Evolutionary conservation across 2,797 vertebrate genomes (phyloP), one percentile per base, ranked within the genome.

Genomic region (Esox lucius): DNA sequence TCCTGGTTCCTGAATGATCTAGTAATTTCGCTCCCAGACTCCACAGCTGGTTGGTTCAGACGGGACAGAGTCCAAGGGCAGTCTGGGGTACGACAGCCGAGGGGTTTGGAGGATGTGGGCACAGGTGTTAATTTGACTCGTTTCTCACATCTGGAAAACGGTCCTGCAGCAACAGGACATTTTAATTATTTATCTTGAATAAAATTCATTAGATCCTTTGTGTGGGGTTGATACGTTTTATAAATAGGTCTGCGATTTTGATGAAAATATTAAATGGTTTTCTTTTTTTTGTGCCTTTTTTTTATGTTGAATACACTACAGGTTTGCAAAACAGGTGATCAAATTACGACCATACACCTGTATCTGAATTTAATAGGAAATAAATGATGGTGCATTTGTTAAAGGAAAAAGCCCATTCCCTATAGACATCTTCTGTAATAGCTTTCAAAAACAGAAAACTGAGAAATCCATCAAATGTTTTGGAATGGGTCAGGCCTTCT

Each of bases 41-140:
- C 82, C 75, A 72, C 77, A 76, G 70, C 56, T 61, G 59, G 33
- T 69, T 49, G 64, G 72, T 70, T 76, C 72, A 70, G 31, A 75
- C n/a, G 26, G 64, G 42, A 13, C 42, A 13, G 42, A 46, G 12
- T 69, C 31, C 65, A 33, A 49, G 70, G 4, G 6, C 28, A 73
- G 28, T 59, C 39, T 73, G 22, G 39, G 39, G 75, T 42, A 78
- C 49, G 33, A 28, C 42, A 46, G 49, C 7, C 6, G 13, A 22
- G 24, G 67, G 48, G 56, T 61, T 48, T 16, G 31, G 51, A 26
- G 56, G 22, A 24, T 59, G 9, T 3, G 22, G 3, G n/a, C 42
- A 46, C 42, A 46, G 42, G 42, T 46, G 42, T 11, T 46, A 46
- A 46, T 46, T 11, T 46, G 42, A 46, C 42, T 46, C 9, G 12